Base-by-base conservation (phyloP, 2,797 vertebrate genomes). In the Cercopithecus diana region DNA sequence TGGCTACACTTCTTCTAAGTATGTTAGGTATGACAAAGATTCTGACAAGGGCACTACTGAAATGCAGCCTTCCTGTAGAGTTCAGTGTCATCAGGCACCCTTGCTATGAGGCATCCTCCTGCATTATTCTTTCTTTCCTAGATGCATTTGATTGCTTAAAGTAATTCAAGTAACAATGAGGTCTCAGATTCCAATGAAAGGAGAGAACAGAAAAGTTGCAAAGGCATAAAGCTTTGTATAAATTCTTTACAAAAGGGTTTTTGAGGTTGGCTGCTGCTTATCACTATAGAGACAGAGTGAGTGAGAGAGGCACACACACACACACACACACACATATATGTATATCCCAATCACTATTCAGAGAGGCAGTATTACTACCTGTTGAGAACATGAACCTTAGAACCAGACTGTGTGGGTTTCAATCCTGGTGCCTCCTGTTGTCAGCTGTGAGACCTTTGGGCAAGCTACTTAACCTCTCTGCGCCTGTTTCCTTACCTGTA, bases 391-490 rank as follows among this genome's bases (percentile, higher is more conserved):
- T 39, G 90, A 39, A n/a, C 45, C 36, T 79, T 28, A 5, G 75
- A 76, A 79, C 33, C 14, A 39, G 92, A 73, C 45, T 30, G 0
- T 30, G 39, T 28, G 14, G 22, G 61, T 85, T 95, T 93, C 73
- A 28, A 22, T 82, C 85, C 80, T 48, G 39, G 30, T 17, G 76
- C 55, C 39, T 76, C 28, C 19, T 61, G 22, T 43, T 15, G 41
- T 28, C 12, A n/a, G 94, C 87, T 73, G 33, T 45, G 93, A 96
- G 92, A 93, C 48, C 33, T 61, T 86, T 86, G 52, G 52, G 43
- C 55, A 88, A 86, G 30, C 57, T 61, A 41, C 80, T 83, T 95
- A 90, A 95, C 89, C 64, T 93, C 86, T 96, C 93, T 84, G 81
- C 81, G 90, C 84, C 88, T 83, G 70, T 72, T 57, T 76, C 64